These are phyloP conservation scores for Pollachius pollachius DNA, from an alignment of 2,113 vertebrate species.

Conservation along the genomic window DNA sequence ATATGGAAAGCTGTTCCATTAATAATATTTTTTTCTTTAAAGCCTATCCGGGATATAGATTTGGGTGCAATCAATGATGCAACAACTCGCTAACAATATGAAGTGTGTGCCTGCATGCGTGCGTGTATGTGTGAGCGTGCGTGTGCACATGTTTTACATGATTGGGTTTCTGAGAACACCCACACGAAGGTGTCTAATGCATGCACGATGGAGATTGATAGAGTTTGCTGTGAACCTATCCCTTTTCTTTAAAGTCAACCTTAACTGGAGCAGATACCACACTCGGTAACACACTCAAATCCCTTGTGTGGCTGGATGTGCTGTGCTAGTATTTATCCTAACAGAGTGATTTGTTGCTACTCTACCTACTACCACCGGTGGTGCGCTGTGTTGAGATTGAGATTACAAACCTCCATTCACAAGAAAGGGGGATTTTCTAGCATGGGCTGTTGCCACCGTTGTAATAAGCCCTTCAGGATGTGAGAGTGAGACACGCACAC, in stretches of 20 bases:
- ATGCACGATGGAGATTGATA: no score
- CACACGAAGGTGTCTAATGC: no score
- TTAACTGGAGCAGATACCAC: conserved; percentile 2
- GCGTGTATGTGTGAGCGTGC: neutral
- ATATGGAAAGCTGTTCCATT: conserved; percentile 47
- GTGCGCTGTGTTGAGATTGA: conserved; percentile 34
- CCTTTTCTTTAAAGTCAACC: conserved; percentile 9
- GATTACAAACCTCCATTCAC: conserved; percentile 59
- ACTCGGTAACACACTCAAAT: conserved; percentile 8
- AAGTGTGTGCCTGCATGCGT: neutral
- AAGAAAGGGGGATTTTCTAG: conserved; percentile 57
- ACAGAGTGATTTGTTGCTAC: conserved; percentile 29
- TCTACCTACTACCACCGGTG: conserved; percentile 30
- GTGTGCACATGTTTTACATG: neutral
- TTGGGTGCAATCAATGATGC: conserved; percentile 16
- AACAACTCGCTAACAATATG: conserved; percentile 7
- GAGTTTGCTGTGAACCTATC: neutral
- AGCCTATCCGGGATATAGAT: conserved; percentile 35
- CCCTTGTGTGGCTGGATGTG: conserved; percentile 32
- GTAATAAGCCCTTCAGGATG: conserved; percentile 52
- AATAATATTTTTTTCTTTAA: conserved; percentile 34
- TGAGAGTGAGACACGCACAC: conserved; percentile 16
- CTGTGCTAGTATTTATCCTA: conserved; percentile 45
- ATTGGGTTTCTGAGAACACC: no score
- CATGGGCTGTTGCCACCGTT: conserved; percentile 34